phyloP scores from a whole-genome alignment of 2,797 vertebrate species.

The Characodon lateralis region DNA sequence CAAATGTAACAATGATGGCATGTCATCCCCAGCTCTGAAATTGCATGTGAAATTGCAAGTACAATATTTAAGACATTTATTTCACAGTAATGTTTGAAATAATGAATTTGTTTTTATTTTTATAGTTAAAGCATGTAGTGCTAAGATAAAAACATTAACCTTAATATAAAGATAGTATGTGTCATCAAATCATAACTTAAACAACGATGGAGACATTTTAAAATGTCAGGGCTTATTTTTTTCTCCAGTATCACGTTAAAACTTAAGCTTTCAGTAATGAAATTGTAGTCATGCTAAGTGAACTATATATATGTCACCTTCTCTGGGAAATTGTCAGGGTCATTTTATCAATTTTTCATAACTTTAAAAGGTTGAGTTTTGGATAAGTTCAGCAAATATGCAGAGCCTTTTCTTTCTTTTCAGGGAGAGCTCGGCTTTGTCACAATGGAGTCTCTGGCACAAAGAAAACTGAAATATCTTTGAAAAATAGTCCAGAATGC shows the following conservation, averaged over 20 bases:
- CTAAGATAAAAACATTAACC: no score
- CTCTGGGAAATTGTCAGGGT: background rate
- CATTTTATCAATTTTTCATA: slow-evolving; percentile 6
- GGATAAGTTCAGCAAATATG: slow-evolving; percentile 13
- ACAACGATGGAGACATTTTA: no score
- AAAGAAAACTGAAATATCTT: slow-evolving; percentile 2
- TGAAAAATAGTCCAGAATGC: slow-evolving; percentile 3
- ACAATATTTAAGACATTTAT: background rate
- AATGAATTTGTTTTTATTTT: background rate
- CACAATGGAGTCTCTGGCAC: background rate
- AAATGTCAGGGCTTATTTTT: background rate
- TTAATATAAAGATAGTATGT: no score
- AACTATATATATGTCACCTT: background rate
- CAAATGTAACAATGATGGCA: background rate
- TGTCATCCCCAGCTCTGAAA: background rate
- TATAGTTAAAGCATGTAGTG: no score
- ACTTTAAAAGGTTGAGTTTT: background rate
- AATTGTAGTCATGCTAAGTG: background rate
- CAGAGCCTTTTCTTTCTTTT: background rate
- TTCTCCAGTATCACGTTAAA: background rate
- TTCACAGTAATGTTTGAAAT: background rate
- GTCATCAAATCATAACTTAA: no score
- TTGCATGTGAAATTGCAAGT: no score
- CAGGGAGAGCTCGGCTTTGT: slow-evolving; percentile 2
- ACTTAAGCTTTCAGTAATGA: background rate